phyloP scores from a whole-genome alignment of 1,140 invertebrate genomes.

The Pseudomyrmex cubaensis region DNA sequence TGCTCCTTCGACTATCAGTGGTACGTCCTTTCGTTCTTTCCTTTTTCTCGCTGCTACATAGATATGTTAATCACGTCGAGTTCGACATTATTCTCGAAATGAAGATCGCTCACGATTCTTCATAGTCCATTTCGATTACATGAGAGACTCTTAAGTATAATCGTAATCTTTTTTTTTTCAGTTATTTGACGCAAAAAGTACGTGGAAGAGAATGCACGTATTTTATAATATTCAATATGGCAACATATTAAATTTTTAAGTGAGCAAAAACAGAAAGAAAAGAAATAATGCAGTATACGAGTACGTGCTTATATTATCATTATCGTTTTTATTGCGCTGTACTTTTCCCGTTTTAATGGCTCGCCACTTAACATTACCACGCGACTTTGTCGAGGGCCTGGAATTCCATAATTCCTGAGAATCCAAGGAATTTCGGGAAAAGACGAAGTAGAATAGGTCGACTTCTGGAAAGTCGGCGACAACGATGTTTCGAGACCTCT shows the following conservation, averaged over 20 bases:
- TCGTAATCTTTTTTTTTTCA: not conserved
- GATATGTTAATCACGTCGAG: slow-evolving; percentile 54
- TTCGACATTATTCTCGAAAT: slow-evolving; percentile 38
- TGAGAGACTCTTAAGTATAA: not conserved
- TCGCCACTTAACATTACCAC: slow-evolving; percentile 37
- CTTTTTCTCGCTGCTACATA: slow-evolving; percentile 14
- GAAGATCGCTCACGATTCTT: slow-evolving; percentile 28
- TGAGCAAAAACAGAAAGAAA: no score
- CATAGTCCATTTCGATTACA: slow-evolving; percentile 3
- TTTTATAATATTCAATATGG: not conserved
- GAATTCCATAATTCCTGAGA: slow-evolving; percentile 14
- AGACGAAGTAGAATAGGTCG: slow-evolving; percentile 39
- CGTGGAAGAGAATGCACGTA: not conserved
- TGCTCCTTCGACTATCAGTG: slow-evolving; percentile 49
- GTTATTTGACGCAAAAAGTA: slow-evolving; percentile 7
- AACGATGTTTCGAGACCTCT: slow-evolving; percentile 27
- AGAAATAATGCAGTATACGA: not conserved
- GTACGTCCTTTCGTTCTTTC: slow-evolving; percentile 25
- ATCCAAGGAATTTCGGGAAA: slow-evolving; percentile 46
- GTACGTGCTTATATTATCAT: slow-evolving; percentile 33
- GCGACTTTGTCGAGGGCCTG: slow-evolving; percentile 9
- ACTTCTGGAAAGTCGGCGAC: slow-evolving; percentile 32
- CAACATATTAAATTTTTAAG: not conserved
- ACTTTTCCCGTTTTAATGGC: slow-evolving; percentile 11
- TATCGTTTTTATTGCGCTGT: slow-evolving; percentile 21